A percentile compares a stretch with the other conserved stretches of the same genome.
These are phyloP conservation scores for Odontamblyopus lacepedii DNA, from an alignment of 2,797 vertebrate genomes.

Conservation along the genomic window DNA sequence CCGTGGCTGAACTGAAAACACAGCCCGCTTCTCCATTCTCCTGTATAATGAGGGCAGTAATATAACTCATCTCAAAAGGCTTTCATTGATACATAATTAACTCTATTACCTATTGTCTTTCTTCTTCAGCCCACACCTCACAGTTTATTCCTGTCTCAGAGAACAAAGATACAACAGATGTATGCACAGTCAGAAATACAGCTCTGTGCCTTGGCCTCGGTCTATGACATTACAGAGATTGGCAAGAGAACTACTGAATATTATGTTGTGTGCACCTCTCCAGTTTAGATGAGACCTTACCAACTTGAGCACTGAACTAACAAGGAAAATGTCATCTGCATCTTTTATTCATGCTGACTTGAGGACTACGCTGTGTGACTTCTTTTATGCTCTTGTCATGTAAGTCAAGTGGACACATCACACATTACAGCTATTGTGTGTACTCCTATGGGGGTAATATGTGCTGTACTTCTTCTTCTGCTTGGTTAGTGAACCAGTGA, in stretches of 20 bases:
- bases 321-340: neutral
- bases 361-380: no score
- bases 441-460: no score
- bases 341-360: neutral
- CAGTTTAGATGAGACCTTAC: neutral
- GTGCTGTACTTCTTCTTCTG: neutral
- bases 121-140: conserved; percentile 2
- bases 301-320: neutral
- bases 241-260: neutral
- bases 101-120: conserved; percentile 19
- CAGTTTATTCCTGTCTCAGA: conserved; percentile 2
- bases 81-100: conserved; percentile 49
- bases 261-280: neutral
- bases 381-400: neutral
- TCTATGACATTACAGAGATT: neutral
- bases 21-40: conserved; percentile 42
- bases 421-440: neutral
- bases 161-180: neutral
- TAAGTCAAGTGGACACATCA: neutral
- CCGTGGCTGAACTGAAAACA: conserved; percentile 14
- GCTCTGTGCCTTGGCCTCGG: no score
- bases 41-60: conserved; percentile 39
- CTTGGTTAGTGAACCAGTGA: neutral
- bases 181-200: neutral
- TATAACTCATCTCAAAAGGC: conserved; percentile 42